phyloP scores from a whole-genome alignment of 2,113 vertebrate species.

The Silurus meridionalis region DNA sequence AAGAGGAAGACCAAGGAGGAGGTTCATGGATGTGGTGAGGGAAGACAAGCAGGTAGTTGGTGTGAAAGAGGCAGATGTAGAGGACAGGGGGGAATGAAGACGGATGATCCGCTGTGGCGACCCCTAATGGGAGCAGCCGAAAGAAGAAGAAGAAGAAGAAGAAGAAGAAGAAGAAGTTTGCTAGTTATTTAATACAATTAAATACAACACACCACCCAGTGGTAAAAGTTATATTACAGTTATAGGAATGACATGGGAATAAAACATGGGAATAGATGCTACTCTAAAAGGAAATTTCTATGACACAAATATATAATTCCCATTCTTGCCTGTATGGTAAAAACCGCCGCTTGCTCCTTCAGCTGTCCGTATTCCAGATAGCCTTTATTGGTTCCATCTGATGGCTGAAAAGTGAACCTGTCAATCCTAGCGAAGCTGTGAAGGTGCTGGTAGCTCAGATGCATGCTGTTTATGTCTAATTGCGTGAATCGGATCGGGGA shows the following conservation, averaged over 20 bases:
- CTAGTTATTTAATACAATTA: neutral
- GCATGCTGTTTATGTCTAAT: constrained; percentile 63
- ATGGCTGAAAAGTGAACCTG: constrained; percentile 70
- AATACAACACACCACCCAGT: neutral
- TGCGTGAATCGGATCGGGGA: constrained; percentile 63
- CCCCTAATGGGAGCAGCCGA: too few relatives aligned
- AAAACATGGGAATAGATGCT: neutral
- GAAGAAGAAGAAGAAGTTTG: too few relatives aligned
- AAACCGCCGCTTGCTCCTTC: constrained; percentile 64
- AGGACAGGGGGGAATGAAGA: too few relatives aligned
- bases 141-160: too few relatives aligned
- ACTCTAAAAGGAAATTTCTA: neutral
- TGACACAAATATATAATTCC: neutral
- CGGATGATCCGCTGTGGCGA: too few relatives aligned
- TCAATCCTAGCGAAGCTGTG: constrained; percentile 54
- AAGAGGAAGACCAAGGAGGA: too few relatives aligned
- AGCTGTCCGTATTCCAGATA: constrained; percentile 73
- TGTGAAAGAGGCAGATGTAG: too few relatives aligned
- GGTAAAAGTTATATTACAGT: neutral
- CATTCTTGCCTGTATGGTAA: constrained; percentile 67
- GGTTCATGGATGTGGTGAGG: too few relatives aligned
- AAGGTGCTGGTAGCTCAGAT: constrained; percentile 66
- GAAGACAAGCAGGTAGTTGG: too few relatives aligned
- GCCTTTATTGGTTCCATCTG: constrained; percentile 64
- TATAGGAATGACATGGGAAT: neutral